Conservation (phyloP, 2,888 invertebrate species). For the Ormyrus rosae region DNA sequence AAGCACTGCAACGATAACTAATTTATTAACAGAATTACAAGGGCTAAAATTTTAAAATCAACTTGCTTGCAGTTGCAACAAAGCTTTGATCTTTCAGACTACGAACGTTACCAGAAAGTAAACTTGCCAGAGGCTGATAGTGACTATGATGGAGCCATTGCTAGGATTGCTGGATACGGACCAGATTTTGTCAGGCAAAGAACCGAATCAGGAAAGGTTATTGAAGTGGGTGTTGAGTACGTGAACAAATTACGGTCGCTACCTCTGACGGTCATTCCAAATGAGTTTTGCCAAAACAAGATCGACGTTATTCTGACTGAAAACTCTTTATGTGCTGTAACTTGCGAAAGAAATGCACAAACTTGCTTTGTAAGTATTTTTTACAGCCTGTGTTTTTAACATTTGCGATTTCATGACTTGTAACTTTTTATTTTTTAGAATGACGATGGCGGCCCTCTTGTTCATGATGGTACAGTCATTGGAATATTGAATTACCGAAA, state of each 20-base stretch:
- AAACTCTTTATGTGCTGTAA: constrained; percentile 22
- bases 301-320: constrained; percentile 8
- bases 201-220: too few species aligned
- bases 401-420: not conserved
- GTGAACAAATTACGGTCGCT: not conserved
- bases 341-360: constrained; percentile 5
- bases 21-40: not conserved
- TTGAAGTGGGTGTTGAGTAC: constrained; percentile 3
- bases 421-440: constrained; percentile 4
- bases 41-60: not conserved
- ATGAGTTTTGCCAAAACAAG: constrained; percentile 10
- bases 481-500: constrained; percentile 35
- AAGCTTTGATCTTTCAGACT: constrained; percentile 19
- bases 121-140: not conserved
- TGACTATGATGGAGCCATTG: constrained; percentile 16
- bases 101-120: constrained; percentile 4
- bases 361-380: constrained; percentile 29
- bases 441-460: constrained; percentile 36
- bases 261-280: not conserved
- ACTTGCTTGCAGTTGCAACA: constrained; percentile 4
- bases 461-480: constrained; percentile 25
- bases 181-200: too few species aligned
- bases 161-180: constrained; percentile 3
- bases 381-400: not conserved
- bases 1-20: not conserved